phyloP scores from a whole-genome alignment of 1,140 invertebrate species.

The Ceratitis capitata region DNA sequence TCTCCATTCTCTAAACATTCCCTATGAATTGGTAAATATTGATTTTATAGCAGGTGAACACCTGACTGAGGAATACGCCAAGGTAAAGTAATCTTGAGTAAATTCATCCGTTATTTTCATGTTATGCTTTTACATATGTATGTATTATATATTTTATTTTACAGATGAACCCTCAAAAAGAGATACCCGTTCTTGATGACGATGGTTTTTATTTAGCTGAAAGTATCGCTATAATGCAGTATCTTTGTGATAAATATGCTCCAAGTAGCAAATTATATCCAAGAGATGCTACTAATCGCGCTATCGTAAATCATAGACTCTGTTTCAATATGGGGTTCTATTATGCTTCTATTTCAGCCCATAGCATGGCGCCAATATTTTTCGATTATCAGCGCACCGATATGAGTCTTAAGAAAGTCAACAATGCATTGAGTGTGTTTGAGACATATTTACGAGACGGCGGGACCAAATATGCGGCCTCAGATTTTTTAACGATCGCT shows the following conservation, averaged over 20 bases:
- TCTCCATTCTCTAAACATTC: conserved; percentile 72
- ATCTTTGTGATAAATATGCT: conserved; percentile 79
- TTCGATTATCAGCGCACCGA: conserved; percentile 76
- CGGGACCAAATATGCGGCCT: conserved; percentile 74
- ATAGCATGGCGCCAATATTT: conserved; percentile 72
- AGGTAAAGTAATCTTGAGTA: conserved; percentile 66
- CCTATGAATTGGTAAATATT: conserved; percentile 73
- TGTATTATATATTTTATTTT: neutral
- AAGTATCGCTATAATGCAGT: conserved; percentile 80
- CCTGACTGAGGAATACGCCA: conserved; percentile 74
- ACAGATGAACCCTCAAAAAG: conserved; percentile 82
- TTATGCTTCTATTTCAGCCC: conserved; percentile 73
- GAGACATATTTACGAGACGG: conserved; percentile 73
- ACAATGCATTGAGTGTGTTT: conserved; percentile 74
- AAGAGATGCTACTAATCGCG: conserved; percentile 72
- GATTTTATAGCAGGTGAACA: conserved; percentile 77
- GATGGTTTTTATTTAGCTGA: conserved; percentile 77
- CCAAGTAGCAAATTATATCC: conserved; percentile 74
- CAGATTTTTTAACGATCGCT: conserved; percentile 76
- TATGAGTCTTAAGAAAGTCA: conserved; percentile 72
- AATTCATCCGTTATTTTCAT: too few species aligned
- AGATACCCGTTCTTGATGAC: conserved; percentile 80
- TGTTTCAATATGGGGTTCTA: conserved; percentile 81
- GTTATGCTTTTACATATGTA: neutral
- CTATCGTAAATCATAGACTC: conserved; percentile 78